phyloP scores from a whole-genome alignment of 2,888 invertebrate genomes.

The Platycnemis pennipes region DNA sequence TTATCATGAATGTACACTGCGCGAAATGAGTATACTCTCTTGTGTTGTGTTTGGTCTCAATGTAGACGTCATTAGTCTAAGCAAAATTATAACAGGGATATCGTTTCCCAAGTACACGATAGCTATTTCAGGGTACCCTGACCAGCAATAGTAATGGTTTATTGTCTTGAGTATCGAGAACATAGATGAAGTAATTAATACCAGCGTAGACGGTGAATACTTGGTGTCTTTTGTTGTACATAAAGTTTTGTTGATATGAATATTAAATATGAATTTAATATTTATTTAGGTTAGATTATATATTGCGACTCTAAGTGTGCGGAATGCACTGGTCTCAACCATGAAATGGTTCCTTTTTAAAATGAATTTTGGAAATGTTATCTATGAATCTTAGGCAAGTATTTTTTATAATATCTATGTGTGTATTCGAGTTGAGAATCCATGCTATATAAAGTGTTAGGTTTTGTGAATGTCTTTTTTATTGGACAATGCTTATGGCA shows the following conservation, averaged over 20 bases:
- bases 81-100: background rate
- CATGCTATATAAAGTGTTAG: slow-evolving; percentile 46
- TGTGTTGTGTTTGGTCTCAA: slow-evolving; percentile 47
- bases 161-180: background rate
- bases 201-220: background rate
- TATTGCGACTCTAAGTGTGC: slow-evolving; percentile 26
- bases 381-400: slow-evolving; percentile 51
- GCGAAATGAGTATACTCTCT: slow-evolving; percentile 55
- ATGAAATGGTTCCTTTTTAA: slow-evolving; percentile 59
- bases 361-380: slow-evolving; percentile 52
- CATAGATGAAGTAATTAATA: background rate
- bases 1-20: background rate
- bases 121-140: background rate
- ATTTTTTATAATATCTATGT: slow-evolving; percentile 61
- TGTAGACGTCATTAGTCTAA: slow-evolving; percentile 28
- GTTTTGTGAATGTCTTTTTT: slow-evolving; percentile 44
- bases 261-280: slow-evolving; percentile 43
- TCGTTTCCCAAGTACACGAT: background rate
- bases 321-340: slow-evolving; percentile 36
- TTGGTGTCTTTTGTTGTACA: slow-evolving; percentile 53
- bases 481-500: slow-evolving; percentile 25
- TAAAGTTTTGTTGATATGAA: slow-evolving; percentile 51
- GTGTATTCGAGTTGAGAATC: slow-evolving; percentile 48
- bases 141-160: background rate
- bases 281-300: slow-evolving; percentile 59